phyloP scores from a whole-genome alignment of 1,140 invertebrate genomes.

The Bombus vancouverensis region DNA sequence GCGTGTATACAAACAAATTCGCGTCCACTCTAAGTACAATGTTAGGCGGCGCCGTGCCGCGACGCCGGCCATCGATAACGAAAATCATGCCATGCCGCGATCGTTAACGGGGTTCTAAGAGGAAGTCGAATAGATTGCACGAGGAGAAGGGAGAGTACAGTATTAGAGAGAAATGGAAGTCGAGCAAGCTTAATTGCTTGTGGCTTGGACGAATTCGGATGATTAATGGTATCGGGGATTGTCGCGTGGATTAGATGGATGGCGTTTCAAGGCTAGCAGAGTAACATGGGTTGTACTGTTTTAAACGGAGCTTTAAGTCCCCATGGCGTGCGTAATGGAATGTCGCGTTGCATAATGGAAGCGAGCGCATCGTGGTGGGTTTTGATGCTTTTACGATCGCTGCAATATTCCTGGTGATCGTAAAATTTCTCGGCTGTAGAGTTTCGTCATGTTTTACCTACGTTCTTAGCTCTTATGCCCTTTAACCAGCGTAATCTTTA shows the following conservation, averaged over 20 bases:
- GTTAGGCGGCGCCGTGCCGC: no score
- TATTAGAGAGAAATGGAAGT: neutral
- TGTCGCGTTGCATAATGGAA: neutral
- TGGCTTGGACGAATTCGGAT: slow-evolving; percentile 29
- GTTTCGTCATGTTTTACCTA: neutral
- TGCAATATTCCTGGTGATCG: neutral
- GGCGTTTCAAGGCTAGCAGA: slow-evolving; percentile 31
- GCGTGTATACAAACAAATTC: neutral
- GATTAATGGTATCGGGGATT: slow-evolving; percentile 42
- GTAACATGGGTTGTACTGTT: neutral
- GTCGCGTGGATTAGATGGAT: slow-evolving; percentile 35
- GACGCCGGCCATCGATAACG: slow-evolving; percentile 1
- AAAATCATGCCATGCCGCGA: neutral
- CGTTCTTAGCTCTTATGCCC: no score
- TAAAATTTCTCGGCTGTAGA: neutral
- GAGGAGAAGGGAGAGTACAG: neutral
- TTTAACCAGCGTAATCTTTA: no score
- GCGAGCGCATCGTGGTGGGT: neutral
- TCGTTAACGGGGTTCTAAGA: neutral
- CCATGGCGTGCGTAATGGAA: neutral
- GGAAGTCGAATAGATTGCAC: neutral
- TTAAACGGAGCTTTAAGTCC: neutral
- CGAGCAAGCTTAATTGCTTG: slow-evolving; percentile 26
- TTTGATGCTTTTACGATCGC: neutral
- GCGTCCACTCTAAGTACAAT: neutral